A percentile compares a stretch with the other conserved stretches of the same genome.
These are phyloP conservation scores for Platycheirus rosarum DNA, from an alignment of 2,888 invertebrate species.

Conservation along the genomic window DNA sequence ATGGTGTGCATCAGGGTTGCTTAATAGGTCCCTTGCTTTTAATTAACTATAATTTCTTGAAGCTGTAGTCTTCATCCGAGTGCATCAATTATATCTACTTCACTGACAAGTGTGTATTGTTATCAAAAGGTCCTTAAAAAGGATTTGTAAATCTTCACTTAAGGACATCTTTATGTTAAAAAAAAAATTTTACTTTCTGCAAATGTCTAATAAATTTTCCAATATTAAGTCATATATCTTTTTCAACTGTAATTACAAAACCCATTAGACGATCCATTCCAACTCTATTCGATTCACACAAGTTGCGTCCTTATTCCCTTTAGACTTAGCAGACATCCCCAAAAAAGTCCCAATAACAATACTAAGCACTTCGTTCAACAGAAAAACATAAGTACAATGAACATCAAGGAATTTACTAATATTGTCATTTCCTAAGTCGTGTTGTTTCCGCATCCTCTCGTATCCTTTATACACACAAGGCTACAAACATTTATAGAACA, in stretches of 20 bases:
- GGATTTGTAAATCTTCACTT: no score
- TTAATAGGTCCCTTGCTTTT: no score
- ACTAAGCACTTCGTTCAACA: conserved; percentile 28
- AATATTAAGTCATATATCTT: conserved; percentile 1
- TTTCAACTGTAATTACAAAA: conserved; percentile 36
- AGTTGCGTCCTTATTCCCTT: neutral
- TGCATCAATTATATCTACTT: no score
- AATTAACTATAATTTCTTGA: no score
- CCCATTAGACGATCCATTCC: conserved; percentile 24
- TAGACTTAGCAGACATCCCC: conserved; percentile 24
- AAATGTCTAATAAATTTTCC: conserved; percentile 1
- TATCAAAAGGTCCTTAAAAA: no score
- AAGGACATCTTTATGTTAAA: no score
- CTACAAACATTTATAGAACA: neutral
- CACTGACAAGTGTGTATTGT: no score
- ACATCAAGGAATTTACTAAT: conserved; percentile 65
- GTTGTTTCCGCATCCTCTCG: conserved; percentile 27
- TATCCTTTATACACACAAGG: no score
- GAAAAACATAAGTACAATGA: conserved; percentile 25
- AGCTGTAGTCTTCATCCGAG: no score
- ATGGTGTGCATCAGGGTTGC: no score
- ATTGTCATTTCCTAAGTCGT: conserved; percentile 57
- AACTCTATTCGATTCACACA: neutral
- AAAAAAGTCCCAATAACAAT: conserved; percentile 30
- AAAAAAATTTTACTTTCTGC: neutral